Conservation (phyloP, 2,888 invertebrate species). For the Calliopum simillimum region DNA sequence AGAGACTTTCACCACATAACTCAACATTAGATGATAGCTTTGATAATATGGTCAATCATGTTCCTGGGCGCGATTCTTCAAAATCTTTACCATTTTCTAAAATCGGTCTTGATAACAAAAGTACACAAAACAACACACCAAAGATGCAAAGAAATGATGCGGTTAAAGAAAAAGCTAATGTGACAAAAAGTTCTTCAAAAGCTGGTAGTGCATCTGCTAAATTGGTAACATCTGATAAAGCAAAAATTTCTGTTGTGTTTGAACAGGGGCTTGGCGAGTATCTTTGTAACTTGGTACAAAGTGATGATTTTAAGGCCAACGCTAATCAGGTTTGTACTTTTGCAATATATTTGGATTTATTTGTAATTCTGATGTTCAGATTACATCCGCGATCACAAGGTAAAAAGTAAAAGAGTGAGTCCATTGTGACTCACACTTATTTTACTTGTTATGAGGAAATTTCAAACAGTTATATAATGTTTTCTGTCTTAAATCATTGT, state of each 20-base stretch:
- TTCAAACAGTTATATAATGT: too few species aligned
- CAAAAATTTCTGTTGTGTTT: conserved; percentile 57
- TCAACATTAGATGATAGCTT: conserved; percentile 37
- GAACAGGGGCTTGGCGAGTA: conserved; percentile 56
- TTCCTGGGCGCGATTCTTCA: not conserved
- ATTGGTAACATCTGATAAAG: conserved; percentile 32
- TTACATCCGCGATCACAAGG: too few species aligned
- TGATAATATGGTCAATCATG: conserved; percentile 32
- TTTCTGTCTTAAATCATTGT: too few species aligned
- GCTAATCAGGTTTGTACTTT: conserved; percentile 42
- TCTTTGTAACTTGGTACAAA: conserved; percentile 56
- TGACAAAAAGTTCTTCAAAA: not conserved
- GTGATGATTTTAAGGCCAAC: conserved; percentile 55
- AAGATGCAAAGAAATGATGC: not conserved
- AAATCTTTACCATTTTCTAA: not conserved
- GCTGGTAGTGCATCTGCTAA: not conserved
- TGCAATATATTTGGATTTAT: not conserved
- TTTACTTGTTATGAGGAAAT: too few species aligned
- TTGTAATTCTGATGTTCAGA: not conserved
- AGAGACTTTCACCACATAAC: not conserved
- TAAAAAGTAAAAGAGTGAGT: too few species aligned
- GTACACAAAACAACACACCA: not conserved
- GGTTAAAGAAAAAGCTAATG: not conserved
- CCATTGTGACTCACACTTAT: too few species aligned
- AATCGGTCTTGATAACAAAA: not conserved